These are phyloP conservation scores for Ancistrus triradiatus DNA, from an alignment of 2,113 vertebrate genomes.

Conservation along the genomic window DNA sequence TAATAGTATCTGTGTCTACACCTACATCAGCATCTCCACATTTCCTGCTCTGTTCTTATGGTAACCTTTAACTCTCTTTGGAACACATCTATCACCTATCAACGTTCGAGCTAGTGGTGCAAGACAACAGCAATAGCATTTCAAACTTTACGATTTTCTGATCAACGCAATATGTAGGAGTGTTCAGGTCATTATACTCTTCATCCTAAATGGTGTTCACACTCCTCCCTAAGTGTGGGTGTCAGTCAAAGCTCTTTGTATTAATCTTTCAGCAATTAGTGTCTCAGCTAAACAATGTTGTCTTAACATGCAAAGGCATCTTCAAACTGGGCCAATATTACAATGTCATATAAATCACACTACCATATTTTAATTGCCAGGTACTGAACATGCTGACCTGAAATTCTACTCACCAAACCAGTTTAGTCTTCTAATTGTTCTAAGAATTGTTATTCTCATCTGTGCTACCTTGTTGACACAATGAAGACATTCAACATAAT, in stretches of 20 bases:
- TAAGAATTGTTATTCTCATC: too few relatives aligned
- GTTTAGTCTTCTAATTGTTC: conserved; percentile 7
- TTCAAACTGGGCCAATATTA: background rate
- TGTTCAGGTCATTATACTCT: conserved; percentile 5
- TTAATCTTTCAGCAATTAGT: background rate
- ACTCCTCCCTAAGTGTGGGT: conserved; percentile 3
- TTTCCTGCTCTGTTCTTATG: conserved; percentile 54
- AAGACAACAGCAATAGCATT: background rate
- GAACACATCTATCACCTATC: background rate
- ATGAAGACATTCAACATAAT: too few relatives aligned
- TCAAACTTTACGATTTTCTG: background rate
- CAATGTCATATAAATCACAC: conserved; percentile 20
- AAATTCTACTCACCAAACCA: conserved; percentile 12
- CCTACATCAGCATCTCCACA: conserved; percentile 53
- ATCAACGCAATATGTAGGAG: background rate
- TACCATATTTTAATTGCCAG: too few relatives aligned
- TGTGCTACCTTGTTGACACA: too few relatives aligned
- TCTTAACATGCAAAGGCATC: background rate
- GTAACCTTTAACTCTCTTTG: conserved; percentile 49
- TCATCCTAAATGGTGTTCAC: background rate
- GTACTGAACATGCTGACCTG: conserved; percentile 1
- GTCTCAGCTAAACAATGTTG: conserved; percentile 41
- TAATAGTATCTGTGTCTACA: conserved; percentile 40
- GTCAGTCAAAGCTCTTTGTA: conserved; percentile 1
- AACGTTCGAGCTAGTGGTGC: background rate